Percentiles rank a stretch among this genome's conserved stretches.
Conservation (phyloP, 1,140 invertebrate species). For the Semibalanus balanoides region DNA sequence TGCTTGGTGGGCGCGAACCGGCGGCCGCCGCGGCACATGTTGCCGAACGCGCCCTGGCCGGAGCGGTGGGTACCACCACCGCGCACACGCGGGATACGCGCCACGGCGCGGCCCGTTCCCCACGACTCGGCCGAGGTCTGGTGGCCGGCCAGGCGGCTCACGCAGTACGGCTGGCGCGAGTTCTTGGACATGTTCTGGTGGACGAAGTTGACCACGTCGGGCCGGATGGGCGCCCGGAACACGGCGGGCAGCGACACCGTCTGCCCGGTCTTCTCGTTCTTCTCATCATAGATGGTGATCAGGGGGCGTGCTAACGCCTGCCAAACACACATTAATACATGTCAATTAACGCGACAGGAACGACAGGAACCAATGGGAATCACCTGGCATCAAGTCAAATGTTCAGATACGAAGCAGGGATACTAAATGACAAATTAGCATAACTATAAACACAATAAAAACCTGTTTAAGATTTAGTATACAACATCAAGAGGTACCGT, state of each 20-base stretch:
- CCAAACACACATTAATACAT: no score
- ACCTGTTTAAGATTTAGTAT: no score
- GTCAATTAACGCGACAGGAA: no score
- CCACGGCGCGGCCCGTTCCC: conserved; percentile 99
- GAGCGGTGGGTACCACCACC: conserved; percentile 99
- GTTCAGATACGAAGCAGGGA: no score
- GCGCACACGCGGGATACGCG: conserved; percentile 98
- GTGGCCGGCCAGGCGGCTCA: conserved; percentile 94
- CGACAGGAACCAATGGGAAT: no score
- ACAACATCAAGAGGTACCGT: no score
- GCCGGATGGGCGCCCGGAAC: conserved; percentile 93
- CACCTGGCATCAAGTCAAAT: no score
- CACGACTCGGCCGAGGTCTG: conserved; percentile 99
- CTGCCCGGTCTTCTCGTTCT: neutral
- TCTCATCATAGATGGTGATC: conserved; percentile 3
- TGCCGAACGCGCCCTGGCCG: conserved; percentile 98
- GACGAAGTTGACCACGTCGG: conserved; percentile 94
- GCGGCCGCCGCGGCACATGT: conserved; percentile 99
- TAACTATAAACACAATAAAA: no score
- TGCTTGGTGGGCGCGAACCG: conserved; percentile 99
- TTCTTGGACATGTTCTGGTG: conserved; percentile 94
- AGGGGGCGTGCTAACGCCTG: conserved; percentile 4
- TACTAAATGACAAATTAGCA: no score
- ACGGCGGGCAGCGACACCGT: conserved; percentile 73
- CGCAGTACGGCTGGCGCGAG: conserved; percentile 88